Percentiles rank a stretch among this genome's conserved stretches.
Conservation (phyloP, 2,888 invertebrate genomes). For the Apamea crenata region DNA sequence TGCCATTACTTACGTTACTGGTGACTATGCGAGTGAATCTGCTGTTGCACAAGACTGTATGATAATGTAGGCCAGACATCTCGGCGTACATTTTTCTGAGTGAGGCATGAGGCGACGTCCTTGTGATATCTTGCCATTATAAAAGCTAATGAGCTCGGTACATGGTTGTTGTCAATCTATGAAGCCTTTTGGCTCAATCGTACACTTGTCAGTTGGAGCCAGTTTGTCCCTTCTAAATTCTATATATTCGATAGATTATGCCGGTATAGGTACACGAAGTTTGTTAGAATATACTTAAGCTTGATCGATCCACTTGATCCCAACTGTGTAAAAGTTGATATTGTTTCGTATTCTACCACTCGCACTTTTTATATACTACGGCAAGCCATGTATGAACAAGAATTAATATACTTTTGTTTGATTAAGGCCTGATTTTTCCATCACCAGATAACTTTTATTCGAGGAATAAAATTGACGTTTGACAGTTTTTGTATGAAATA, state of each 20-base stretch:
- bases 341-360: too few species aligned
- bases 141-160: constrained; percentile 69
- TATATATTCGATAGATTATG: constrained; percentile 8
- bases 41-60: constrained; percentile 68
- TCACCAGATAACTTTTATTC: too few species aligned
- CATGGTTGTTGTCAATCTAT: constrained; percentile 29
- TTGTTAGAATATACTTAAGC: not conserved
- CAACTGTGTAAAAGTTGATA: not conserved
- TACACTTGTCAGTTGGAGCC: constrained; percentile 16
- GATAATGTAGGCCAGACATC: constrained; percentile 76
- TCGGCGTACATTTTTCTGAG: constrained; percentile 70
- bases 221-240: constrained; percentile 29
- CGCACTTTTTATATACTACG: too few species aligned
- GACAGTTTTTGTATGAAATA: too few species aligned
- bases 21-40: constrained; percentile 57
- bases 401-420: not conserved
- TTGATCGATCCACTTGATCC: not conserved
- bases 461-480: too few species aligned
- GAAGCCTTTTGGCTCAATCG: constrained; percentile 36
- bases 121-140: constrained; percentile 69
- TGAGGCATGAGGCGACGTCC: constrained; percentile 48
- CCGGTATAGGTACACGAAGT: not conserved
- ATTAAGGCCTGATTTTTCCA: too few species aligned
- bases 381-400: too few species aligned
- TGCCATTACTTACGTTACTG: constrained; percentile 38